These are phyloP conservation scores for Stenolophus ochropezus DNA, from an alignment of 2,888 invertebrate genomes.

Conservation along the genomic window DNA sequence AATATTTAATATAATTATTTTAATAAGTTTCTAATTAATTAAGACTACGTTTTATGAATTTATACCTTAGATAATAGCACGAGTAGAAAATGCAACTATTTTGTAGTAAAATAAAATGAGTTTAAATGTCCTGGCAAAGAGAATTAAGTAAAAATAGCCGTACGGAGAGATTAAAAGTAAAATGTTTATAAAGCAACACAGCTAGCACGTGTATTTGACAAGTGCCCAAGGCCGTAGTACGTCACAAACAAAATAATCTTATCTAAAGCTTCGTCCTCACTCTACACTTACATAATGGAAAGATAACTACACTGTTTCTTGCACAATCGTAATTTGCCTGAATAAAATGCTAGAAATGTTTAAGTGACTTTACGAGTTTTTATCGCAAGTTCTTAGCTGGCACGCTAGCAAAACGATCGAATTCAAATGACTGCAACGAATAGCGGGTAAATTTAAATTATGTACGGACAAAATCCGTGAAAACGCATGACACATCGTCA, in stretches of 20 bases:
- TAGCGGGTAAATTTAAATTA: too few species aligned
- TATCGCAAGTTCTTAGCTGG: too few species aligned
- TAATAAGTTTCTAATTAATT: too few species aligned
- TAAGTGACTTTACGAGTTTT: too few species aligned
- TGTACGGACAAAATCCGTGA: too few species aligned
- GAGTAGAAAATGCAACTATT: neutral
- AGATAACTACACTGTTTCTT: neutral
- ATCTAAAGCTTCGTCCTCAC: neutral
- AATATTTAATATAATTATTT: too few species aligned
- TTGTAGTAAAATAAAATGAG: neutral
- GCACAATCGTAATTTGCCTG: too few species aligned
- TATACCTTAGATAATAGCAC: neutral
- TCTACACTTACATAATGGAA: neutral
- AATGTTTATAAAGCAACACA: constrained; percentile 12
- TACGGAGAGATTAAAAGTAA: neutral
- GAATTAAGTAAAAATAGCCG: neutral
- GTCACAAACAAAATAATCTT: constrained; percentile 30
- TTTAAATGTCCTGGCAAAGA: neutral
- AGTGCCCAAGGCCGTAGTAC: constrained; percentile 29
- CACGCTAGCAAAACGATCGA: too few species aligned
- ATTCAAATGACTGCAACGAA: too few species aligned
- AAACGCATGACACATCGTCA: too few species aligned
- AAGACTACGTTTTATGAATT: too few species aligned
- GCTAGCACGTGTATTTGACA: constrained; percentile 47
- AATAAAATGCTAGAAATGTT: too few species aligned